phyloP scores from a whole-genome alignment of 1,140 invertebrate species.

The Trichomalopsis sarcophagae region DNA sequence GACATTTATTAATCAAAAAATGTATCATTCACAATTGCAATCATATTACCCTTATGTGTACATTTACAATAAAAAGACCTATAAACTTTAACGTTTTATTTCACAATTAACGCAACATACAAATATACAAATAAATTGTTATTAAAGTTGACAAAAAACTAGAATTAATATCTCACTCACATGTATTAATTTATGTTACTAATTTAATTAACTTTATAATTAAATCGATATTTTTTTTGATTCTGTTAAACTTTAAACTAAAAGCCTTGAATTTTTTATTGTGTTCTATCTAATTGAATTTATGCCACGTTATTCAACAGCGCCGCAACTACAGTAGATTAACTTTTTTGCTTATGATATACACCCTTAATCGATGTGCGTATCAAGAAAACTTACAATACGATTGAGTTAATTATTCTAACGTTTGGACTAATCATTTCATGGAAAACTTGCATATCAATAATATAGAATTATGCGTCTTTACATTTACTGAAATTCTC shows the following conservation, averaged over 20 bases:
- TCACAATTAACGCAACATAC: constrained; percentile 17
- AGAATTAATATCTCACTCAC: not conserved
- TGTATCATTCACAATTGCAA: not conserved
- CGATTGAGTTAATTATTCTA: not conserved
- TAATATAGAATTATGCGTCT: not conserved
- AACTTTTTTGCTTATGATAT: not conserved
- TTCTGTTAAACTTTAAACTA: not conserved
- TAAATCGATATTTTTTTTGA: not conserved
- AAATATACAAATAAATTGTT: constrained; percentile 26
- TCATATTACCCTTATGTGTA: not conserved
- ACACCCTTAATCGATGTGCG: constrained; percentile 21
- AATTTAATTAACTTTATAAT: not conserved
- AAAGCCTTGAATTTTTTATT: not conserved
- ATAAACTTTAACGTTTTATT: not conserved
- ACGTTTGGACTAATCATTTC: constrained; percentile 7
- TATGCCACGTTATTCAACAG: not conserved
- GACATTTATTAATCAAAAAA: not conserved
- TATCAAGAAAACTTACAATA: not conserved
- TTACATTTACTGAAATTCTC: not conserved
- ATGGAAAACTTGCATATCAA: not conserved
- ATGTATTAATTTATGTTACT: not conserved
- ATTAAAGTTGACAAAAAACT: not conserved
- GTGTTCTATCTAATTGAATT: not conserved
- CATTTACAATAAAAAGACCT: not conserved
- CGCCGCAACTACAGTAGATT: not conserved